phyloP scores from a whole-genome alignment of 2,797 vertebrate genomes.

The Nothura maculosa region DNA sequence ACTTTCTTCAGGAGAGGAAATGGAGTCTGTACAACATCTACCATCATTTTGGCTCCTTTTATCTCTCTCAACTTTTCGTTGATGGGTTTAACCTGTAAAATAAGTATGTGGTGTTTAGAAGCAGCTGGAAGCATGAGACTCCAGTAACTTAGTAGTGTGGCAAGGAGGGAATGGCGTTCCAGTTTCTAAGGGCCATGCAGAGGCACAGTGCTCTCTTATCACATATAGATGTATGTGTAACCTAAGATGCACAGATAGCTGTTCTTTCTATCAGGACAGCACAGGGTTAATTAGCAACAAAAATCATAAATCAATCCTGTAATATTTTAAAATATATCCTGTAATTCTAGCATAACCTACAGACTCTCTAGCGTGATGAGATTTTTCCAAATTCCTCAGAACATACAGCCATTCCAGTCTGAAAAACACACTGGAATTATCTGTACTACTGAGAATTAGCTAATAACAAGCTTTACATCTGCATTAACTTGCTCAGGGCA shows the following conservation, averaged over 20 bases:
- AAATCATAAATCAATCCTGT: not conserved
- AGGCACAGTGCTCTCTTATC: not conserved
- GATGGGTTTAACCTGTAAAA: conserved; percentile 87
- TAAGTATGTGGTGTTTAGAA: not conserved
- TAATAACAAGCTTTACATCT: not conserved
- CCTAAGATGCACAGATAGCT: not conserved
- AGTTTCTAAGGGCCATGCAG: too few relatives aligned
- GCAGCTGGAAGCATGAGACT: not conserved
- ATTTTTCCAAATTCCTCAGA: not conserved
- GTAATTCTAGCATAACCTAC: not conserved
- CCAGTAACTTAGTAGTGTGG: not conserved
- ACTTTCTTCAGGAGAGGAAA: conserved; percentile 86
- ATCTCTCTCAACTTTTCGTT: conserved; percentile 91
- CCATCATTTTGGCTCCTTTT: conserved; percentile 89
- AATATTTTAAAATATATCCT: not conserved
- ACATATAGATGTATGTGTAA: not conserved
- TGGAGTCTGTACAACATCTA: conserved; percentile 90
- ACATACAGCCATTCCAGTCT: not conserved
- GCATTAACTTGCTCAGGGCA: not conserved
- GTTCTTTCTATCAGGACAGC: not conserved
- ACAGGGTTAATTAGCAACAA: not conserved
- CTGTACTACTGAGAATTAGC: not conserved
- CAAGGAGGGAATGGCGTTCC: not conserved
- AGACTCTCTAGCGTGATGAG: not conserved
- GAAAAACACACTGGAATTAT: not conserved